Conservation (phyloP, 2,888 invertebrate genomes). For the Stratiomys singularior region DNA sequence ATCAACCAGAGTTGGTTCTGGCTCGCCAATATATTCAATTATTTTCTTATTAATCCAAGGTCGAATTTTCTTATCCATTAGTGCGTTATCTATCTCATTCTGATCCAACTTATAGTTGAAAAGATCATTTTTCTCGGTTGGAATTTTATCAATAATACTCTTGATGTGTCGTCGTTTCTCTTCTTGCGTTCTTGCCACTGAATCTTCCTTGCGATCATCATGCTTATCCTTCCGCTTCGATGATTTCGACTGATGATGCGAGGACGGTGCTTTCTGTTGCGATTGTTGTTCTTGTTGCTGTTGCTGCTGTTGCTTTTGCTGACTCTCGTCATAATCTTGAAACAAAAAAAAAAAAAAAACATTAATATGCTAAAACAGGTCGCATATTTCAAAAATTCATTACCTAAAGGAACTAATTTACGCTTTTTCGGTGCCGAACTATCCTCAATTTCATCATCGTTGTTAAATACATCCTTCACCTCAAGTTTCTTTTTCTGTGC, state of each 20-base stretch:
- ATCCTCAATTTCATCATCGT: constrained; percentile 79
- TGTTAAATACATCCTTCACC: constrained; percentile 86
- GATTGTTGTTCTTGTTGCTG: neutral
- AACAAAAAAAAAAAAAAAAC: no score
- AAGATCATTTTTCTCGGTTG: constrained; percentile 95
- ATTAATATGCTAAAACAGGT: neutral
- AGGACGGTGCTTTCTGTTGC: constrained; percentile 46
- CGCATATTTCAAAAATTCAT: no score
- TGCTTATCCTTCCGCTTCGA: constrained; percentile 64
- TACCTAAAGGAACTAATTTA: constrained; percentile 81
- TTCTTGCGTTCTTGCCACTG: constrained; percentile 79
- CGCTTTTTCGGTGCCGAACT: constrained; percentile 72
- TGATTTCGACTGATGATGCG: constrained; percentile 57
- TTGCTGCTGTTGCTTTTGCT: constrained; percentile 48
- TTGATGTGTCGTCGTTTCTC: constrained; percentile 97
- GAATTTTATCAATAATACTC: constrained; percentile 97
- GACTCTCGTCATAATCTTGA: constrained; percentile 62
- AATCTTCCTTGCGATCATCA: constrained; percentile 66
- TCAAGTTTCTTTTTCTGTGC: constrained; percentile 79
- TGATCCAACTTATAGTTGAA: constrained; percentile 96
- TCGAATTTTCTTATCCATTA: constrained; percentile 96
- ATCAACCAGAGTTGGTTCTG: constrained; percentile 97
- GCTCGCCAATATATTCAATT: constrained; percentile 99
- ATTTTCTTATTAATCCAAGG: constrained; percentile 99
- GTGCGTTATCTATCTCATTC: constrained; percentile 78